phyloP scores from a whole-genome alignment of 2,888 invertebrate species.

The Pogonocherus hispidulus region DNA sequence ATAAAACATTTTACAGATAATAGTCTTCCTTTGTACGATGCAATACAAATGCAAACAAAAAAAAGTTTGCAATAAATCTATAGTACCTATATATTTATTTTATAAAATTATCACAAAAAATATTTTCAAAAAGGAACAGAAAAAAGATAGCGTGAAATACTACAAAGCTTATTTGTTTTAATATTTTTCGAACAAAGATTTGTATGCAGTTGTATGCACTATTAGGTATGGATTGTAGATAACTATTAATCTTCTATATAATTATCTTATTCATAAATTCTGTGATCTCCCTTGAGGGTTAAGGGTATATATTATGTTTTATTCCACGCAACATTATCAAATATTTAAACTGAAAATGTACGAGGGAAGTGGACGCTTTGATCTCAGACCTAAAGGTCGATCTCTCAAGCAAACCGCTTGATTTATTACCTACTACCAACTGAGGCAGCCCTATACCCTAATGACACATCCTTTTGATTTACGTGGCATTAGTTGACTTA shows the following conservation, averaged over 20 bases:
- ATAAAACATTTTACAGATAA: too few relatives aligned
- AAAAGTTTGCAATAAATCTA: too few relatives aligned
- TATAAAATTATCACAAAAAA: too few relatives aligned
- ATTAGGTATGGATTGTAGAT: too few relatives aligned
- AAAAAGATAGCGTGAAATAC: too few relatives aligned
- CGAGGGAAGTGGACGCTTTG: constrained; percentile 58
- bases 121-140: too few relatives aligned
- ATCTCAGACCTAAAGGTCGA: constrained; percentile 60
- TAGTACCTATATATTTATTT: too few relatives aligned
- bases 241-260: not conserved
- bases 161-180: too few relatives aligned
- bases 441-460: constrained; percentile 53
- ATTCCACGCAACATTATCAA: constrained; percentile 50
- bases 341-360: constrained; percentile 51
- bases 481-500: constrained; percentile 53
- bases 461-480: constrained; percentile 57
- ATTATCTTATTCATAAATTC: not conserved
- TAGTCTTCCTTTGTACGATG: too few relatives aligned
- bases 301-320: constrained; percentile 31
- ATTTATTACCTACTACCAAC: constrained; percentile 59
- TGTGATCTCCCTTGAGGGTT: not conserved
- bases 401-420: constrained; percentile 57
- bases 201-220: too few relatives aligned
- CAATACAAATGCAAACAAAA: too few relatives aligned
- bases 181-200: too few relatives aligned